phyloP scores from a whole-genome alignment of 2,888 invertebrate species.

The Resseliella maxima region DNA sequence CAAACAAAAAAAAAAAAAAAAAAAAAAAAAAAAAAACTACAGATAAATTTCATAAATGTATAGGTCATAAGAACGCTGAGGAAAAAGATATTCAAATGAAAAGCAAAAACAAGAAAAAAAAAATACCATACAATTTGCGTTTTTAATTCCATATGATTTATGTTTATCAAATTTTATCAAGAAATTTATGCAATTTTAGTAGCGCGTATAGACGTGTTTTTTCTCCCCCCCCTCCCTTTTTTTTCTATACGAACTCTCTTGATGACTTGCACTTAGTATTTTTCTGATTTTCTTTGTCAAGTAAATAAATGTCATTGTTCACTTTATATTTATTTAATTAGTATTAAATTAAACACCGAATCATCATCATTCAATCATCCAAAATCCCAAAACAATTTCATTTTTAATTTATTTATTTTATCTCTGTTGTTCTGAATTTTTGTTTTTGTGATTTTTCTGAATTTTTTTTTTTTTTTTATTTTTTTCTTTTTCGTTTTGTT shows the following conservation, averaged over 20 bases:
- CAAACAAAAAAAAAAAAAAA: neutral
- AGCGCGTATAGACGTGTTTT: neutral
- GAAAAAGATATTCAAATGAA: constrained; percentile 1
- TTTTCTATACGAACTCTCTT: neutral
- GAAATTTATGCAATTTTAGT: neutral
- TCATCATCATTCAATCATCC: no score
- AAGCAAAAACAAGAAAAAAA: no score
- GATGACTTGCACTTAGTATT: neutral
- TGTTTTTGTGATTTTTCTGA: neutral
- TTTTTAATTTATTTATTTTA: neutral
- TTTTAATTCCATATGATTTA: constrained; percentile 12
- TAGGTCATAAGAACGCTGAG: neutral
- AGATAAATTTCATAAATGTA: constrained; percentile 16
- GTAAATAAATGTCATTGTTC: no score
- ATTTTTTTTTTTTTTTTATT: constrained; percentile 1
- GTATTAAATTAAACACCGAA: no score
- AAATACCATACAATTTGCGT: neutral
- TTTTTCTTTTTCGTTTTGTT: neutral
- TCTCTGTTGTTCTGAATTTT: neutral
- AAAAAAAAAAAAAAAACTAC: neutral
- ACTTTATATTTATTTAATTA: no score
- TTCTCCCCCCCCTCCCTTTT: neutral
- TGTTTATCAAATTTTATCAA: neutral
- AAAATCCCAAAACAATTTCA: no score
- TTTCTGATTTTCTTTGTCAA: neutral